Base-by-base conservation (phyloP, 2,113 vertebrate species). In the Typhlomys cinereus region DNA sequence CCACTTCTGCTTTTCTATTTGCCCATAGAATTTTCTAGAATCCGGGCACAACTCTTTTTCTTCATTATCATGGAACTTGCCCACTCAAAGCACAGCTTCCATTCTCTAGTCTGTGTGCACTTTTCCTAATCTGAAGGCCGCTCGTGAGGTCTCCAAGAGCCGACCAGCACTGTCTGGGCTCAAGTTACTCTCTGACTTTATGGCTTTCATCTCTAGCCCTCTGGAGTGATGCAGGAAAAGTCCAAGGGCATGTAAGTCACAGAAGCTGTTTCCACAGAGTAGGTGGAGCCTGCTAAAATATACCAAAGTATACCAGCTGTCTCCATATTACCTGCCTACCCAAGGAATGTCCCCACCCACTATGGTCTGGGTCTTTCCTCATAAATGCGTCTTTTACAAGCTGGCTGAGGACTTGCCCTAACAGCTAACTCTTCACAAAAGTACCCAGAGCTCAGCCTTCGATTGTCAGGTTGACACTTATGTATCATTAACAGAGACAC, bases 111-210 rank as follows among this genome's bases (percentile, higher is more conserved):
- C 64, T 48, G 20, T 14, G 1, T 1, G 0, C 46, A 31, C 46
- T 23, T 2, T 36, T 74, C 17, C 46, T 85, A 27, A 20, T 69
- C 36, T 34, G 15, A 46, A n/a, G 79, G 1, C 48, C 46, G 39
- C 36, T 79, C 1, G 18, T 0, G 3, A 23, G 0, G 0, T 1
- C 1, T 70, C 27, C 54, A 29, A 18, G 0, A 23, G 36, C 10
- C 0, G 29, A 52, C 0, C 71, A 2, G 15, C 7, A 2, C 20
- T 64, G 25, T 59, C 29, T 4, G 52, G 0, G 14, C 44, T 20
- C 12, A 27, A 12, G 59, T 18, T n/a, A 29, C 57, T 52, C 9
- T 17, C 12, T 0, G 2, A 21, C 23, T 39, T 29, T 17, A 4
- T 14, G 1, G 34, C 14, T 34, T 66, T 44, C 13, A 1, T 14